Percentiles rank a stretch among this genome's conserved stretches.
phyloP scores from a whole-genome alignment of 2,797 vertebrate species.

The Melanotaenia parkinsoni region DNA sequence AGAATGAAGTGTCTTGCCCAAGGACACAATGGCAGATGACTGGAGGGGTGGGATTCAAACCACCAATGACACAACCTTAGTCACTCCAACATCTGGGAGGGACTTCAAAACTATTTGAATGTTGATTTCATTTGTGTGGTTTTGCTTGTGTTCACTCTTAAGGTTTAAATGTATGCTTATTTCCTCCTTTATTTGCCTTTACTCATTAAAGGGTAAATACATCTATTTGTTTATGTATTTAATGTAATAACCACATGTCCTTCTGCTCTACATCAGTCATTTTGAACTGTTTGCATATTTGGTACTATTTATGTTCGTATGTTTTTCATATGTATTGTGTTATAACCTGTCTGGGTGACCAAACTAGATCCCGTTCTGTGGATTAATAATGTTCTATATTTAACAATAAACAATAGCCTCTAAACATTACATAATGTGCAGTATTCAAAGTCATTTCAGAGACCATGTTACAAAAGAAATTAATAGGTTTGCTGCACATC shows the following conservation, averaged over 20 bases:
- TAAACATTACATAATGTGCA: not conserved
- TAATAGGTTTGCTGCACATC: not conserved
- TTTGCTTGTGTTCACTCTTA: not conserved
- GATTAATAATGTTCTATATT: slow-evolving; percentile 7
- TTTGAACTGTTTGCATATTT: too few species aligned
- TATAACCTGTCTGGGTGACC: not conserved
- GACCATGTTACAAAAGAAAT: not conserved
- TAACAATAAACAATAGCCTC: not conserved
- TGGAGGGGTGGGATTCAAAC: too few species aligned
- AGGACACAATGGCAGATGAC: too few species aligned
- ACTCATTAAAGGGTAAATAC: not conserved
- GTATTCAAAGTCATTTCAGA: not conserved
- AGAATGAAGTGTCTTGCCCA: too few species aligned
- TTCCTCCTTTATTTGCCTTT: not conserved
- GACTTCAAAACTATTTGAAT: not conserved
- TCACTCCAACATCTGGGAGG: slow-evolving; percentile 15
- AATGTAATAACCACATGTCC: too few species aligned
- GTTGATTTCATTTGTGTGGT: too few species aligned
- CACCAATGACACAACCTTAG: too few species aligned
- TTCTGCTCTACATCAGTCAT: too few species aligned
- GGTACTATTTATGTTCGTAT: too few species aligned
- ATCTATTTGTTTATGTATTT: too few species aligned
- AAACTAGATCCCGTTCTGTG: slow-evolving; percentile 8
- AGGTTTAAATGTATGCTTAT: not conserved
- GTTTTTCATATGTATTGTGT: not conserved